Percentiles rank a stretch among this genome's conserved stretches.
Evolutionary conservation across 2,888 invertebrate genomes (phyloP).

Genomic region (Plagodis dolabraria): DNA sequence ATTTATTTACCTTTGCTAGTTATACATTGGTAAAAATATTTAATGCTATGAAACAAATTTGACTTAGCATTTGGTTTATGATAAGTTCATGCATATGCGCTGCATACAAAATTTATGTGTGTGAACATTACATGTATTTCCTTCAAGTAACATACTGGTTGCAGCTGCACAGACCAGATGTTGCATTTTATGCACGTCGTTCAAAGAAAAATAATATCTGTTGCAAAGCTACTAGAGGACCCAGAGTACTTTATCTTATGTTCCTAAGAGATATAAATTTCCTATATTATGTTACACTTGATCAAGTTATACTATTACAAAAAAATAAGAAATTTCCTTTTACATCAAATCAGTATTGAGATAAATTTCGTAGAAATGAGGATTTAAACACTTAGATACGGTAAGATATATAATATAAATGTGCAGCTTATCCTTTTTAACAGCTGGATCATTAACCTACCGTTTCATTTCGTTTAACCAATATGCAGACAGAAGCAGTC

Average conservation of each 20-base stretch:
- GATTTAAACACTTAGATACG: conserved; percentile 53
- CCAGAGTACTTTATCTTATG: conserved; percentile 80
- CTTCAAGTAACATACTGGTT: neutral
- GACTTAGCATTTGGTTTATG: conserved; percentile 79
- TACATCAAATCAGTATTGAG: conserved; percentile 52
- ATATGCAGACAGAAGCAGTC: conserved; percentile 17
- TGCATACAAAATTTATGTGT: conserved; percentile 60
- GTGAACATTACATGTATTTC: conserved; percentile 21
- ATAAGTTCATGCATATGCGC: conserved; percentile 67
- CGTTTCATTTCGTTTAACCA: conserved; percentile 1
- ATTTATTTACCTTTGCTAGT: conserved; percentile 84
- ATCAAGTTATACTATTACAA: conserved; percentile 63
- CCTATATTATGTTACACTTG: conserved; percentile 80
- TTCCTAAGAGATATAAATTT: conserved; percentile 78
- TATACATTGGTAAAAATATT: conserved; percentile 84
- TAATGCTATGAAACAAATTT: conserved; percentile 81
- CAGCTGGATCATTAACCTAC: conserved; percentile 41
- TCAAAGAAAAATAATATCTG: conserved; percentile 54
- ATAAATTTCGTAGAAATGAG: conserved; percentile 54
- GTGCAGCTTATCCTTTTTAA: conserved; percentile 52
- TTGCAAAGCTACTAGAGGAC: conserved; percentile 71
- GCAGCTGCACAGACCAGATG: conserved; percentile 45
- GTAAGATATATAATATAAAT: conserved; percentile 46
- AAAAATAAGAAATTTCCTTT: conserved; percentile 56
- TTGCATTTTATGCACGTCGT: conserved; percentile 57